Conservation (phyloP, 1,140 invertebrate species). For the Nylanderia fulva region DNA sequence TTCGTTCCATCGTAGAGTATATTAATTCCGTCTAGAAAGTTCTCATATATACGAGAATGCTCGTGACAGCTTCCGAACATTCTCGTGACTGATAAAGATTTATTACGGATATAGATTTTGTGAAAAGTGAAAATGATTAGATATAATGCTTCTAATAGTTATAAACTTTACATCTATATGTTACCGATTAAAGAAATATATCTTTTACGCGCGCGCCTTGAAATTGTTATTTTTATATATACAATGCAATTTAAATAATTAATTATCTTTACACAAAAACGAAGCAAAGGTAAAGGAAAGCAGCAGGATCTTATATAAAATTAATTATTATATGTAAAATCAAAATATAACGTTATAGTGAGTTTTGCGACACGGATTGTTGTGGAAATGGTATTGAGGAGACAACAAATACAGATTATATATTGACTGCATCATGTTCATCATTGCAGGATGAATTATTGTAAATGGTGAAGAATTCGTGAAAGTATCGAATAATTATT, state of each 20-base stretch:
- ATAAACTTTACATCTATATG: background rate
- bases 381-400: constrained; percentile 12
- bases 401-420: background rate
- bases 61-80: constrained; percentile 10
- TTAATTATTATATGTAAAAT: background rate
- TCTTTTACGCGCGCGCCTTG: too few species aligned
- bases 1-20: background rate
- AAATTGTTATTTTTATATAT: background rate
- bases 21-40: constrained; percentile 18
- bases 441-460: background rate
- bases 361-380: background rate
- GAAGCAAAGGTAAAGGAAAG: background rate
- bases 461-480: background rate
- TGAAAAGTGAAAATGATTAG: background rate
- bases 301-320: background rate
- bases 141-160: background rate
- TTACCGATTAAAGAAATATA: background rate
- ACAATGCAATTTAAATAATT: background rate
- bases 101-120: background rate
- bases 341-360: background rate
- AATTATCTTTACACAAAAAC: background rate
- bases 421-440: background rate
- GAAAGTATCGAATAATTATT: background rate
- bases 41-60: constrained; percentile 29
- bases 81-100: background rate